Evolutionary conservation across 2,113 vertebrate genomes (phyloP), one percentile per base, ranked within the genome.

Genomic region (Gallinago media): DNA sequence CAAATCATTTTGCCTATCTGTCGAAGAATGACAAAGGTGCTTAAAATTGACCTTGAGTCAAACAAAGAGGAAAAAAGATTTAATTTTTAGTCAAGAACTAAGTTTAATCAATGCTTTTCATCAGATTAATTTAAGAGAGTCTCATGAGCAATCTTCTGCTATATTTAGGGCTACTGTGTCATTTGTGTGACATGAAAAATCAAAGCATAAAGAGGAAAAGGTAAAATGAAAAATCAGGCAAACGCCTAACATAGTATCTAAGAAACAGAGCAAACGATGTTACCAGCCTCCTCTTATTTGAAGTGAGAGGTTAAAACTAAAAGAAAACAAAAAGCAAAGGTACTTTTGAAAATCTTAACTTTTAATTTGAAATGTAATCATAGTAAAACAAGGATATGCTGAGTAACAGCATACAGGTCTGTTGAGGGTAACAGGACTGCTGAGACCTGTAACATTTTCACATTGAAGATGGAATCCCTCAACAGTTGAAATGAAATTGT

Each of bases 31-130:
- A 58, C 22, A 94, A 84, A 92, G 47, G 81, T 96, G 83, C 71
- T 95, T 96, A 92, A 90, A 96, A 86, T 62, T 96, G 91, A 82
- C 83, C 94, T 93, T 94, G 91, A 73, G 59, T 86, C 73, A 96
- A 95, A 88, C 17, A 94, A 77, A 90, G 71, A 85, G 11, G 27
- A 29, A 54, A 29, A 52, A 90, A 91, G 8, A 94, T 72, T 88
- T 84, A 82, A 91, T 78, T 94, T 95, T 95, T 76, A 97, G 79
- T 89, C 61, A 95, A 92, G 88, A 95, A 72, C 52, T 87, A 94
- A 79, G 55, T 93, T 94, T 91, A 96, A 95, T 96, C 86, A 94
- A 88, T 79, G 94, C 25, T 88, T 93, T 92, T 91, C 72, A 92
- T 72, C 70, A 68, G 76, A 92, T 94, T 92, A 95, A 91, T 82